Evolutionary conservation across 2,888 invertebrate genomes (phyloP).

Genomic region (Tiliacea citrago): DNA sequence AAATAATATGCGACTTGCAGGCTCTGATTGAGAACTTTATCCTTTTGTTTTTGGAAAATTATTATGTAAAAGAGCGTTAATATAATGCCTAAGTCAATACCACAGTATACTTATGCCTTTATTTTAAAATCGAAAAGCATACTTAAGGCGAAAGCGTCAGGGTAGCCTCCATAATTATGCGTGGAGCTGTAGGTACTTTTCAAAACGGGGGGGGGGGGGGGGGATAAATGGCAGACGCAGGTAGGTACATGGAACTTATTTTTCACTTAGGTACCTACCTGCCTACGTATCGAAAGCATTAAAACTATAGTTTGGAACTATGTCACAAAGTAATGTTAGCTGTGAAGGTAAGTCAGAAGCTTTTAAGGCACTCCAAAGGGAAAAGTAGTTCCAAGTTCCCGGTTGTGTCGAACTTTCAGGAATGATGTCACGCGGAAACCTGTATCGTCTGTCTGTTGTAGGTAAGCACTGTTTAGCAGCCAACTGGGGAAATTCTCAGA

Average conservation of each 20-base stretch:
- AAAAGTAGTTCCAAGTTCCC: constrained; percentile 56
- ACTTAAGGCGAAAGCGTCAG: too few relatives aligned
- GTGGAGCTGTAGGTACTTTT: too few relatives aligned
- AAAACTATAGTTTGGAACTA: constrained; percentile 61
- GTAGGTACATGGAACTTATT: constrained; percentile 6
- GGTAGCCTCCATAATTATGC: too few relatives aligned
- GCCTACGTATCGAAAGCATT: constrained; percentile 39
- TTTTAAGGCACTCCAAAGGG: constrained; percentile 61
- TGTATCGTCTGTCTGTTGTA: constrained; percentile 45
- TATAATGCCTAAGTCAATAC: not conserved
- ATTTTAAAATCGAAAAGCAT: not conserved
- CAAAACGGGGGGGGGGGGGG: too few relatives aligned
- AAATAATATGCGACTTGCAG: not conserved
- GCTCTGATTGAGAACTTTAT: not conserved
- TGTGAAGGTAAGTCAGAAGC: constrained; percentile 61
- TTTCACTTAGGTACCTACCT: constrained; percentile 20
- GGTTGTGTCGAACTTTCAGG: constrained; percentile 53
- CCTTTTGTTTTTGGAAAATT: not conserved
- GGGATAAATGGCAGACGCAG: not conserved
- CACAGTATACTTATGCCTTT: not conserved
- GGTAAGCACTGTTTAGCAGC: constrained; percentile 17
- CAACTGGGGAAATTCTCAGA: not conserved
- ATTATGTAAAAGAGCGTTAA: too few relatives aligned
- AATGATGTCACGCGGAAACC: constrained; percentile 52
- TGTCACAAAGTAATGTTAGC: constrained; percentile 60